phyloP scores from a whole-genome alignment of 1,140 invertebrate genomes.

The Meloidogyne chitwoodi region DNA sequence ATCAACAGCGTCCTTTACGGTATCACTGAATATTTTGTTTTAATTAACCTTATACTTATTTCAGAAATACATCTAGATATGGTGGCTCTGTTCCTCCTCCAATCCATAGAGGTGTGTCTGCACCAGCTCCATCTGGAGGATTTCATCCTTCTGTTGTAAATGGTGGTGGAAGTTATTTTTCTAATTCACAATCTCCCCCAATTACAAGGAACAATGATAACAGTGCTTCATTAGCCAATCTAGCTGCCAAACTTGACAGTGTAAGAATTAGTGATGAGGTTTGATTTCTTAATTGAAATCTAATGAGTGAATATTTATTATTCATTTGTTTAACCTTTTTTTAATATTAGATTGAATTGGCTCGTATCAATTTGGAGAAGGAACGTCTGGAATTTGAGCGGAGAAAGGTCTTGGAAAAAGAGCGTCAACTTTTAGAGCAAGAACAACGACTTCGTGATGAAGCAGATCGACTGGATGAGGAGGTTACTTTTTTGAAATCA shows the following conservation, averaged over 20 bases:
- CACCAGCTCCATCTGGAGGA: slow-evolving; percentile 24
- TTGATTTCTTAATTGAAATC: not conserved
- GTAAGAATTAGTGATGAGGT: slow-evolving; percentile 21
- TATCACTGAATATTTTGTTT: not conserved
- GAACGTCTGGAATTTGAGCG: slow-evolving; percentile 54
- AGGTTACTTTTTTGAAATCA: not conserved
- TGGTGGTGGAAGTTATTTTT: not conserved
- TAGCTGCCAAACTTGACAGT: slow-evolving; percentile 35
- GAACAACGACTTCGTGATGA: slow-evolving; percentile 13
- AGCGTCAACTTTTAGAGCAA: slow-evolving; percentile 47
- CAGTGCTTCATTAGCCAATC: not conserved
- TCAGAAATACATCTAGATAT: not conserved
- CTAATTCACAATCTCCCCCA: not conserved
- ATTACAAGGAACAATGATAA: slow-evolving; percentile 10
- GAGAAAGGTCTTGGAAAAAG: slow-evolving; percentile 49
- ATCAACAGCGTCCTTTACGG: not conserved
- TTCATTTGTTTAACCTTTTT: not conserved
- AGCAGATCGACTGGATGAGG: slow-evolving; percentile 9
- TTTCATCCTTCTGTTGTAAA: not conserved
- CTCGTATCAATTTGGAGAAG: slow-evolving; percentile 52
- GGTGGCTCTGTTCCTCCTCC: slow-evolving; percentile 17
- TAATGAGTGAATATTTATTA: not conserved
- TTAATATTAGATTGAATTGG: slow-evolving; percentile 52
- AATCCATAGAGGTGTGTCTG: slow-evolving; percentile 38
- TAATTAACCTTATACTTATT: not conserved